A percentile compares a stretch with the other conserved stretches of the same genome.
Conservation (phyloP, 2,113 vertebrate genomes). For the Phylloscopus whistleri region DNA sequence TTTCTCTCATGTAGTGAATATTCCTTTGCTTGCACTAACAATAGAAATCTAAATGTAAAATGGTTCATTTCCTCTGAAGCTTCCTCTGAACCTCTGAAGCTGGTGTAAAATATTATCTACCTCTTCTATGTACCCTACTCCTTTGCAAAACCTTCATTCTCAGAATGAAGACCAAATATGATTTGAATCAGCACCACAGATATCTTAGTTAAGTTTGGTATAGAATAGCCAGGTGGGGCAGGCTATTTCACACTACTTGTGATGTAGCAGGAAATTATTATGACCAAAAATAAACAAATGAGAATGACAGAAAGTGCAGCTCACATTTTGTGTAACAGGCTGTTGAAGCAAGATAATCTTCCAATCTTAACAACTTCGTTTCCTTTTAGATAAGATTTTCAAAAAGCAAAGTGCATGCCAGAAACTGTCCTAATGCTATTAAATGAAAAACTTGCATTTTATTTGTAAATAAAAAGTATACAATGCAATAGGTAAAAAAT, state of each 20-base stretch:
- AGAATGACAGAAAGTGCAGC: not conserved
- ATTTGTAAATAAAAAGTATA: not conserved
- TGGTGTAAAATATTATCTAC: not conserved
- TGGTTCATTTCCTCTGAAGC: not conserved
- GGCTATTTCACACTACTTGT: not conserved
- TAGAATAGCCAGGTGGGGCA: not conserved
- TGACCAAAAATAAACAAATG: not conserved
- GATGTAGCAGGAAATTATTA: not conserved
- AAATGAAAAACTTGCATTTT: not conserved
- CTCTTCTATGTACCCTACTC: not conserved
- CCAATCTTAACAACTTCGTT: not conserved
- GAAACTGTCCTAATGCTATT: not conserved
- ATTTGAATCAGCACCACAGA: not conserved
- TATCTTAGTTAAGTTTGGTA: not conserved
- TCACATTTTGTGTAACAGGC: not conserved
- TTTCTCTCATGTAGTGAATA: not conserved
- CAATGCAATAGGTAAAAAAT: not conserved
- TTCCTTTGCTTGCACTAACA: not conserved
- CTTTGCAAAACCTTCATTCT: not conserved
- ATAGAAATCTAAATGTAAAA: not conserved
- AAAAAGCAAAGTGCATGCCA: not conserved
- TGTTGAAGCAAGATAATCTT: not conserved
- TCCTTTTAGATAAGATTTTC: not conserved
- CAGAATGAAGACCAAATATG: not conserved
- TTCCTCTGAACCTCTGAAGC: not conserved